These are phyloP conservation scores for Heliocidaris tuberculata DNA, from an alignment of 35 echinoderm and acorn worm species.

Conservation along the genomic window DNA sequence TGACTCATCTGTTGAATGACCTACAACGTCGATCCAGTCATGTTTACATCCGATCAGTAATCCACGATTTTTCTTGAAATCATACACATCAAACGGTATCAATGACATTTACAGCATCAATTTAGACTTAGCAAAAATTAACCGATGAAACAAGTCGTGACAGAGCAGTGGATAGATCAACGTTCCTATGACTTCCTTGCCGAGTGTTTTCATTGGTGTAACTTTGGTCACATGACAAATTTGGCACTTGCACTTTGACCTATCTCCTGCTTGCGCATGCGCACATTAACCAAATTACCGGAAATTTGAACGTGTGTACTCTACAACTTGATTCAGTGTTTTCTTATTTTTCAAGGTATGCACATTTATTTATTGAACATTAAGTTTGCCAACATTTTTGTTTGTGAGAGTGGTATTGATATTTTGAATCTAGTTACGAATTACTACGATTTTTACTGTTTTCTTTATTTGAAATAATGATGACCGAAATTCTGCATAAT, in stretches of 20 bases:
- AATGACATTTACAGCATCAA: not conserved
- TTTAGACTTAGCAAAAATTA: not conserved
- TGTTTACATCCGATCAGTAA: not conserved
- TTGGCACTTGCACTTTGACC: conserved; percentile 10
- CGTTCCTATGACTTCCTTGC: conserved; percentile 37
- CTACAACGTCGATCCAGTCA: not conserved
- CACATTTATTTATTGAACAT: not conserved
- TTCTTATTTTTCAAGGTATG: not conserved
- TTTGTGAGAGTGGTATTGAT: not conserved
- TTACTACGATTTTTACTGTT: not conserved
- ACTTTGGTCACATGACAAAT: conserved; percentile 6
- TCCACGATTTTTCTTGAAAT: not conserved
- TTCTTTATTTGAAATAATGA: not conserved
- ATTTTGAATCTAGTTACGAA: not conserved
- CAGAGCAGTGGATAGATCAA: not conserved
- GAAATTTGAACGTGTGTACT: conserved; percentile 41
- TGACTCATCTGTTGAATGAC: conserved; percentile 46
- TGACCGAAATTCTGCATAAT: too few species aligned
- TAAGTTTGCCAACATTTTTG: not conserved
- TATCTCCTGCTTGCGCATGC: not conserved
- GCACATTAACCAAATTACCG: not conserved
- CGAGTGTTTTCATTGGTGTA: not conserved
- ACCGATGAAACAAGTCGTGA: not conserved
- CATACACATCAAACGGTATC: not conserved
- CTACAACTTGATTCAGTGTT: not conserved